These are phyloP conservation scores for Cylloceria caligata DNA, from an alignment of 2,888 invertebrate species.

Conservation along the genomic window DNA sequence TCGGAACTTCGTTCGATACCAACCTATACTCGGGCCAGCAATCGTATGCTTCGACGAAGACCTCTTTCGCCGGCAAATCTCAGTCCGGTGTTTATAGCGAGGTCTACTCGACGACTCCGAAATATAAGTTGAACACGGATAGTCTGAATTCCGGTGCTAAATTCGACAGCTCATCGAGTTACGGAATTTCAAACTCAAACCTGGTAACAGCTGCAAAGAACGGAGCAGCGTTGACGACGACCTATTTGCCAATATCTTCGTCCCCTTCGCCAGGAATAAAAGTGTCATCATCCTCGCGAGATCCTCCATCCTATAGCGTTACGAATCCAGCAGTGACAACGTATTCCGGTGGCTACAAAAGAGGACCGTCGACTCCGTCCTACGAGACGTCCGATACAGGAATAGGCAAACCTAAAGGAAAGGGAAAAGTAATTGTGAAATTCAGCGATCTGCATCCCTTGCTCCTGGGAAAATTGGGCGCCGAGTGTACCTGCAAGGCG, in stretches of 20 bases:
- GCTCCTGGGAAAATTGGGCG: slow-evolving; percentile 89
- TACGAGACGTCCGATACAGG: slow-evolving; percentile 56
- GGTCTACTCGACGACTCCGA: slow-evolving; percentile 56
- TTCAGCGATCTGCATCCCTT: slow-evolving; percentile 90
- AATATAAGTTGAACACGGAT: slow-evolving; percentile 31
- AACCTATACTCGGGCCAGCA: slow-evolving; percentile 54
- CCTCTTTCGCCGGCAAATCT: slow-evolving; percentile 29
- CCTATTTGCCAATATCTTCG: slow-evolving; percentile 39
- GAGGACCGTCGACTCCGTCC: slow-evolving; percentile 49
- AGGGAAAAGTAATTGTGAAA: slow-evolving; percentile 87
- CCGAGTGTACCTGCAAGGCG: slow-evolving; percentile 89
- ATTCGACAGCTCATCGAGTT: slow-evolving; percentile 3
- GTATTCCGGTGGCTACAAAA: slow-evolving; percentile 71
- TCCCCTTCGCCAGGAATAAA: slow-evolving; percentile 27
- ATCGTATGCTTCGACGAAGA: slow-evolving; percentile 49
- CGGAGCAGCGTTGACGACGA: slow-evolving; percentile 22
- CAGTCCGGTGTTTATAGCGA: slow-evolving; percentile 33
- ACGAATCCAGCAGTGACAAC: slow-evolving; percentile 72
- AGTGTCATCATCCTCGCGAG: not conserved
- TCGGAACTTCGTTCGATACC: slow-evolving; percentile 44
- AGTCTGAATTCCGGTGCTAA: slow-evolving; percentile 24
- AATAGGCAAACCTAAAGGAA: slow-evolving; percentile 69
- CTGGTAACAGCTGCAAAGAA: slow-evolving; percentile 27
- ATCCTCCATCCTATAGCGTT: slow-evolving; percentile 17
- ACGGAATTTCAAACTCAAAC: slow-evolving; percentile 19